Conservation (phyloP, 1,140 invertebrate species). For the Andrena cerasifolii region DNA sequence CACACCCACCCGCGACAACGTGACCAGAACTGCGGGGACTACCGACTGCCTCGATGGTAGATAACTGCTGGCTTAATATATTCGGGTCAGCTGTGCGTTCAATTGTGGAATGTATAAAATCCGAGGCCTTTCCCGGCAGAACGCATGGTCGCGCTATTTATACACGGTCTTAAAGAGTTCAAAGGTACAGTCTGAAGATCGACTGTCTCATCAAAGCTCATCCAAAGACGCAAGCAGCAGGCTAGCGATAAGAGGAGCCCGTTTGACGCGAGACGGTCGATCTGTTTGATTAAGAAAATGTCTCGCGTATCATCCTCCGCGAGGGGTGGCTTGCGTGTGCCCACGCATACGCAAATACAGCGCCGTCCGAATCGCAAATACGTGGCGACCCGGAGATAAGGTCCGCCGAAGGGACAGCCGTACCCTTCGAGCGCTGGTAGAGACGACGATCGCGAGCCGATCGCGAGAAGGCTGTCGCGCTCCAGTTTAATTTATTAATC, state of each 20-base stretch:
- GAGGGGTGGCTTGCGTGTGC: constrained; percentile 70
- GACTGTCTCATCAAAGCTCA: background rate
- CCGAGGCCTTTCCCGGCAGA: no score
- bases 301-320: constrained; percentile 42
- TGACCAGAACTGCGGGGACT: no score
- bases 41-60: no score
- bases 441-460: background rate
- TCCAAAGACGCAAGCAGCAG: constrained; percentile 5
- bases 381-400: constrained; percentile 74
- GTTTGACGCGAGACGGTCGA: constrained; percentile 45
- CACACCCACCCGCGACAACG: no score
- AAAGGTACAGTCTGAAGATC: no score
- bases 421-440: background rate
- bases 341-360: constrained; percentile 74
- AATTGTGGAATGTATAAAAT: no score
- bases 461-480: background rate
- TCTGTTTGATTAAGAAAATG: constrained; percentile 69
- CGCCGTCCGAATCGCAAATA: constrained; percentile 74
- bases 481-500: constrained; percentile 46
- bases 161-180: no score
- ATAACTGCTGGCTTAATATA: no score
- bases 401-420: constrained; percentile 38
- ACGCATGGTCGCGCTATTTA: no score
- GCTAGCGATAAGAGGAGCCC: background rate
- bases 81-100: no score